Evolutionary conservation across 1,140 invertebrate genomes (phyloP).

Genomic region (Oryctes rhinoceros): DNA sequence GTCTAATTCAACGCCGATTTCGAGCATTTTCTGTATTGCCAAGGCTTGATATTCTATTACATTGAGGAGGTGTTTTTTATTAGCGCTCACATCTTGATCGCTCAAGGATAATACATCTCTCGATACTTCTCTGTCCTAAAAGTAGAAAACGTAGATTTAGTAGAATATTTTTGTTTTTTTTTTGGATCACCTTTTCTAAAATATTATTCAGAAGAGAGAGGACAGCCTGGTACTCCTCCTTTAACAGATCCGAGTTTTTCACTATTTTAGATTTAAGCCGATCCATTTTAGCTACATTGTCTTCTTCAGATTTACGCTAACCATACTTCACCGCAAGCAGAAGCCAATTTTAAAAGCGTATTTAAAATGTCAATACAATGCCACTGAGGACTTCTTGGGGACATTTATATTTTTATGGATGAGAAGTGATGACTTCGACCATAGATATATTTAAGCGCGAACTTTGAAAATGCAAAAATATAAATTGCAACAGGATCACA

Average conservation of each 20-base stretch:
- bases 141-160: neutral
- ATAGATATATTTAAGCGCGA: too few relatives aligned
- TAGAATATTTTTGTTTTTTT: neutral
- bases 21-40: neutral
- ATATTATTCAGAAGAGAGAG: neutral
- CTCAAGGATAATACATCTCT: neutral
- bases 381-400: too few relatives aligned
- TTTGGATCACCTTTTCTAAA: conserved; percentile 15
- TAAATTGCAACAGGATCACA: too few relatives aligned
- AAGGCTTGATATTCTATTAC: neutral
- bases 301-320: too few relatives aligned
- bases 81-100: neutral
- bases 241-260: neutral
- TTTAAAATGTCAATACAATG: too few relatives aligned
- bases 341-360: too few relatives aligned
- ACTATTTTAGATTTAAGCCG: neutral
- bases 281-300: neutral
- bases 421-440: too few relatives aligned
- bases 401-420: too few relatives aligned
- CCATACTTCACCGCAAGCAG: neutral
- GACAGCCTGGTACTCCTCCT: neutral
- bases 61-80: neutral
- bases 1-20: neutral
- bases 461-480: too few relatives aligned
- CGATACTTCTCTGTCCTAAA: neutral